Conservation (phyloP, 2,888 invertebrate genomes). For the Trichopria drosophilae region DNA sequence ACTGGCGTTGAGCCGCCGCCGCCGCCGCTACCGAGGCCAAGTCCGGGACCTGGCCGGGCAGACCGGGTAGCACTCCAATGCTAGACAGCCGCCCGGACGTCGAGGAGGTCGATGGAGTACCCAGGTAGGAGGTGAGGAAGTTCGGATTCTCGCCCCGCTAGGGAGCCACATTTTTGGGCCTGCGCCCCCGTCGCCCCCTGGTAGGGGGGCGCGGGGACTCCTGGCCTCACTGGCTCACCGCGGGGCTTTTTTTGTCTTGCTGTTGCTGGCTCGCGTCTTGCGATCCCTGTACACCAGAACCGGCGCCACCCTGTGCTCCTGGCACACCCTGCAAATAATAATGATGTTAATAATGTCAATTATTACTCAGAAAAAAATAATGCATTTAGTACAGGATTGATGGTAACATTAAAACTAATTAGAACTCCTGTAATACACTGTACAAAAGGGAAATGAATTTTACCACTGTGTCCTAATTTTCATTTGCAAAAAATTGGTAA, state of each 20-base stretch:
- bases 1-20: constrained; percentile 33
- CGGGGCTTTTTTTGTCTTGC: constrained; percentile 81
- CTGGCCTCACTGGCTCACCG: constrained; percentile 75
- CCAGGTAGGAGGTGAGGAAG: constrained; percentile 50
- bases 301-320: constrained; percentile 57
- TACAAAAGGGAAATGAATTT: too few species aligned
- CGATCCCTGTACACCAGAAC: constrained; percentile 58
- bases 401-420: not conserved
- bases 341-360: not conserved
- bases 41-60: constrained; percentile 34
- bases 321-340: constrained; percentile 52
- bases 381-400: not conserved
- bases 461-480: too few species aligned
- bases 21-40: constrained; percentile 43
- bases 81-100: constrained; percentile 43
- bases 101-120: constrained; percentile 36
- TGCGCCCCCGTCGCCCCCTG: constrained; percentile 60
- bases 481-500: too few species aligned
- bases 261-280: constrained; percentile 70
- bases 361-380: not conserved
- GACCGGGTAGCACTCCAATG: constrained; percentile 44
- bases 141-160: constrained; percentile 59
- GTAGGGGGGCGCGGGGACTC: constrained; percentile 60
- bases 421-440: too few species aligned
- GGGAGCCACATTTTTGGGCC: constrained; percentile 60